Percentiles rank a stretch among this genome's conserved stretches.
Conservation (phyloP, 2,888 invertebrate species). For the Agapostemon virescens region DNA sequence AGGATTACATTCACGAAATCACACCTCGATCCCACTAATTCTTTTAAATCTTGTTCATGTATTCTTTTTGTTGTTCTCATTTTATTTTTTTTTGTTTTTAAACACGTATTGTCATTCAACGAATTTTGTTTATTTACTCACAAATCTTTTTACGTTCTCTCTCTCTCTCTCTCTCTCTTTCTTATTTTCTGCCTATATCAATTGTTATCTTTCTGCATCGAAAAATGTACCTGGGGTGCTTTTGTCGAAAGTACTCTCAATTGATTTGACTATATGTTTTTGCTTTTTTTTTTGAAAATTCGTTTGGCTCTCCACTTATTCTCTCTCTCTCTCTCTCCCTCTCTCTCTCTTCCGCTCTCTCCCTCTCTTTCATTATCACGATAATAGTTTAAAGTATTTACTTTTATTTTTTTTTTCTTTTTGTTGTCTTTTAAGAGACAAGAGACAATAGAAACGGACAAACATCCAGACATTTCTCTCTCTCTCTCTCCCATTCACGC, state of each 20-base stretch:
- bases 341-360: not conserved
- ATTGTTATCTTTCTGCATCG: constrained; percentile 2
- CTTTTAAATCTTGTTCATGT: constrained; percentile 62
- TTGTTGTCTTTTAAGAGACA: constrained; percentile 65
- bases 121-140: constrained; percentile 67
- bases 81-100: constrained; percentile 47
- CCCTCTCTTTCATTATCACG: not conserved
- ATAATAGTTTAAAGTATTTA: not conserved
- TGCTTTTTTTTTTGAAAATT: constrained; percentile 26
- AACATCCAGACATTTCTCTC: constrained; percentile 65
- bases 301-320: constrained; percentile 24
- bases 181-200: not conserved
- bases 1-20: constrained; percentile 56
- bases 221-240: not conserved
- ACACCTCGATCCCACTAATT: constrained; percentile 56
- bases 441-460: constrained; percentile 74
- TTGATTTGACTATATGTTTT: not conserved
- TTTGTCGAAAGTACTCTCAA: not conserved
- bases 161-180: not conserved
- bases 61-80: constrained; percentile 65
- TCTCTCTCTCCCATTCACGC: not conserved
- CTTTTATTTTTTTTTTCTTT: not conserved
- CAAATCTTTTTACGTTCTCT: not conserved
- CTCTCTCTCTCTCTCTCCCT: not conserved
- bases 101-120: constrained; percentile 78